Percentiles rank a stretch among this genome's conserved stretches.
These are phyloP conservation scores for Graphium colonna DNA, from an alignment of 2,888 invertebrate species.

Conservation along the genomic window DNA sequence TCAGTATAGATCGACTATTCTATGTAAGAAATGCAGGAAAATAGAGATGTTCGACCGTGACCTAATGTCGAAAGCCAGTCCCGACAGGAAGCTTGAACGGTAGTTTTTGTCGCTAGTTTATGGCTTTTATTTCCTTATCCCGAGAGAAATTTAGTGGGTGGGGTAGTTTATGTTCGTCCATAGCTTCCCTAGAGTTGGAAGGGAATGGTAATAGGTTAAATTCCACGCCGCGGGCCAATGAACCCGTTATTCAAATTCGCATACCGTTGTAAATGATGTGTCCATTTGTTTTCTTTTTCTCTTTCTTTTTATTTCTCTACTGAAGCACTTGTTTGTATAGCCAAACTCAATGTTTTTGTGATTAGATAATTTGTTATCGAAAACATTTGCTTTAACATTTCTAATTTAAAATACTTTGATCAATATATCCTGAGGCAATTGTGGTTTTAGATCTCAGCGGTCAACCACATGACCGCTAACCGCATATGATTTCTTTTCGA, in stretches of 20 bases:
- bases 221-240: conserved; percentile 12
- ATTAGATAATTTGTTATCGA: not conserved
- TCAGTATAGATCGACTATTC: conserved; percentile 39
- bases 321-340: conserved; percentile 8
- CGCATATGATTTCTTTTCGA: too few species aligned
- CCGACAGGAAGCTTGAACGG: conserved; percentile 54
- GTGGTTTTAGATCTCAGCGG: too few species aligned
- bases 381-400: too few species aligned
- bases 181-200: conserved; percentile 1
- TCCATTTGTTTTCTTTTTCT: conserved; percentile 13
- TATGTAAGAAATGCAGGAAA: conserved; percentile 29
- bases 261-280: conserved; percentile 16
- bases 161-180: conserved; percentile 26
- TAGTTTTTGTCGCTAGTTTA: conserved; percentile 56
- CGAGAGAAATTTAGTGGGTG: conserved; percentile 29
- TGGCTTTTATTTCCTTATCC: conserved; percentile 56
- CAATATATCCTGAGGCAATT: too few species aligned
- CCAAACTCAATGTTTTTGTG: not conserved
- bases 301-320: conserved; percentile 8
- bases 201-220: conserved; percentile 15
- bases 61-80: conserved; percentile 38
- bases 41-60: conserved; percentile 41
- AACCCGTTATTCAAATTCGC: conserved; percentile 21
- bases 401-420: too few species aligned
- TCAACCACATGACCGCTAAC: too few species aligned